Evolutionary conservation across 1,140 invertebrate genomes (phyloP).

Genomic region (Cepaea nemoralis): DNA sequence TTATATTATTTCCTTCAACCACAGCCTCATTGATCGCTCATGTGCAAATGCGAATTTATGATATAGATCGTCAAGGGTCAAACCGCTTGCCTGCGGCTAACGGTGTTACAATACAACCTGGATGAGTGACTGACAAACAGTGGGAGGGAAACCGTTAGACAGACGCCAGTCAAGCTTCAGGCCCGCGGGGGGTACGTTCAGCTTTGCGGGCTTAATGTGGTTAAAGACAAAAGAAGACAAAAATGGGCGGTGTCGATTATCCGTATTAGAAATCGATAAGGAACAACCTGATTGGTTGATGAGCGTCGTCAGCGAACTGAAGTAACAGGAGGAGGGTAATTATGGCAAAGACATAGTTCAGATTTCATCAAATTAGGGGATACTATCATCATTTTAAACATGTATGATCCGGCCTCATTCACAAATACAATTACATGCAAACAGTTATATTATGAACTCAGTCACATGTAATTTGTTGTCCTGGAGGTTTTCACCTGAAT

Average conservation of each 20-base stretch:
- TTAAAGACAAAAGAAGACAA: slow-evolving; percentile 7
- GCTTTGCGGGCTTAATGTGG: neutral
- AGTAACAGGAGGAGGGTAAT: neutral
- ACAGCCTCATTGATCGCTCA: neutral
- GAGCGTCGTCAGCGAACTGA: neutral
- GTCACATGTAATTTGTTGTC: no score
- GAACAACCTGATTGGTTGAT: slow-evolving; percentile 3
- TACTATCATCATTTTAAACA: neutral
- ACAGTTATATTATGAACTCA: neutral
- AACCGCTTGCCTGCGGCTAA: neutral
- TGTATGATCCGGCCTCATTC: neutral
- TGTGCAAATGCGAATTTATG: slow-evolving; percentile 9
- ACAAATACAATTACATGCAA: neutral
- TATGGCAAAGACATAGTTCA: neutral
- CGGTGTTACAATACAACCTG: neutral
- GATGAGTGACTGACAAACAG: neutral
- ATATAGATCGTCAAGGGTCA: neutral
- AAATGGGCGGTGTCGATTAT: slow-evolving; percentile 9
- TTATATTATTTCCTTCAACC: neutral
- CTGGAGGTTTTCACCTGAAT: no score
- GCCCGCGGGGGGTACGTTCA: neutral
- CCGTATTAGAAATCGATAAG: neutral
- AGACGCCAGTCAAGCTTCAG: neutral
- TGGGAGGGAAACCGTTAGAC: neutral
- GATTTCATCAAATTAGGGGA: slow-evolving; percentile 14